Percentiles rank a stretch among this genome's conserved stretches.
phyloP scores from a whole-genome alignment of 1,140 invertebrate species.

The Ips typographus region DNA sequence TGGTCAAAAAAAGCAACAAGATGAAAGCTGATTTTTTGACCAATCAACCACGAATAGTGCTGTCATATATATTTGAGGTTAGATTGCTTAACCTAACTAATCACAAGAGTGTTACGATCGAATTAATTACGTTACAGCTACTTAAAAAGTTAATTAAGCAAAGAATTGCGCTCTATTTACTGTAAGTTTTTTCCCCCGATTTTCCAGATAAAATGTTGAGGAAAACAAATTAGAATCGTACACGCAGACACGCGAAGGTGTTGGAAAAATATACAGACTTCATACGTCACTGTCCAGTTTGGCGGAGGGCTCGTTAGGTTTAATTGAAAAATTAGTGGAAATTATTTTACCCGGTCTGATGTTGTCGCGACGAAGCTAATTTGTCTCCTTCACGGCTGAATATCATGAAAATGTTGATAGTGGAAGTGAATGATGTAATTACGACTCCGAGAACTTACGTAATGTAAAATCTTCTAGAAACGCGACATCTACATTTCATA shows the following conservation, averaged over 20 bases:
- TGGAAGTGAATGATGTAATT: no score
- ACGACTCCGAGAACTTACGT: no score
- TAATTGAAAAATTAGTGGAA: slow-evolving; percentile 18
- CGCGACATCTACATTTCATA: no score
- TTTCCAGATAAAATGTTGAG: slow-evolving; percentile 13
- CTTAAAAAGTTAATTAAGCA: not conserved
- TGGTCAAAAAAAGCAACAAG: no score
- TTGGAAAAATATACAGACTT: slow-evolving; percentile 24
- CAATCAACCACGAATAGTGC: no score
- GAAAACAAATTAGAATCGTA: slow-evolving; percentile 20
- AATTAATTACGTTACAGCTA: no score
- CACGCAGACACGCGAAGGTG: slow-evolving; percentile 30
- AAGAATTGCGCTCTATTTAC: not conserved
- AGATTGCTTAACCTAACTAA: no score
- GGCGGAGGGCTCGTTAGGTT: slow-evolving; percentile 6
- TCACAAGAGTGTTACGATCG: no score
- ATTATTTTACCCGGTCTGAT: slow-evolving; percentile 3
- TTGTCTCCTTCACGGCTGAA: not conserved
- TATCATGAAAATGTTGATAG: not conserved
- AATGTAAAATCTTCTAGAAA: no score
- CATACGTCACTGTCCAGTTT: slow-evolving; percentile 27
- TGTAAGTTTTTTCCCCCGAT: slow-evolving; percentile 4
- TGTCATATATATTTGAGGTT: no score
- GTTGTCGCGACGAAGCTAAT: slow-evolving; percentile 2
- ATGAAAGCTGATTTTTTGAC: no score